Evolutionary conservation across 2,888 invertebrate species (phyloP), one percentile per base, ranked within the genome.

Genomic region (Geophilus truncorum): DNA sequence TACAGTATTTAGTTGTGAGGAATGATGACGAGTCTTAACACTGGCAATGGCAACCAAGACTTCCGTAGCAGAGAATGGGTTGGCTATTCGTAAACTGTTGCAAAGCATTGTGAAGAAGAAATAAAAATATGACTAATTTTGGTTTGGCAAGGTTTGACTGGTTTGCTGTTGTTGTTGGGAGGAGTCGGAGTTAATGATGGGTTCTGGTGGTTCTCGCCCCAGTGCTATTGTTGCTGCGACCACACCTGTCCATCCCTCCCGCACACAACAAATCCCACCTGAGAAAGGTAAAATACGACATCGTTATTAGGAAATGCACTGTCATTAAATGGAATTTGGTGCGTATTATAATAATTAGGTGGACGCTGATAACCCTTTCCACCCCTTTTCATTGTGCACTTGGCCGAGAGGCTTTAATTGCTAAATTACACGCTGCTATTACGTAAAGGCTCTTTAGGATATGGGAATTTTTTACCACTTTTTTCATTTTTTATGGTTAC

Each of bases 241-340:
- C 62, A 62, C 62, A 62, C 62, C 62, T 62, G 62, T 62, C 62
- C 62, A 62, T 62, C 62, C 62, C 62, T 62, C 62, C 62, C 62
- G 23, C 62, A 62, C 62, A 62, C 62, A 45, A 45, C 45, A 62
- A 45, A 25, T 62, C 62, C 62, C 62, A 62, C 62, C 62, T 62
- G 62, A 62, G 25, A 62, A 62, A 62, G 62, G 23, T 25, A 62
- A 62, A 62, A 62, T 62, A 62, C 23, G 25, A 62, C 23, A 25
- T 25, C 62, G 62, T 62, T 57, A 57, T 57, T 62, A 62, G 23
- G 62, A 62, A 62, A 62, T 62, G 62, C 62, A 62, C 62, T 62
- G 62, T 62, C 62, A 62, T 62, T 62, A 62, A 62, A 25, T 62
- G 62, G 62, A 62, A 62, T 62, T 62, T 62, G 62, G 62, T 25